Evolutionary conservation across 2,113 vertebrate species (phyloP).

Genomic region (Anser brachyrhynchus): DNA sequence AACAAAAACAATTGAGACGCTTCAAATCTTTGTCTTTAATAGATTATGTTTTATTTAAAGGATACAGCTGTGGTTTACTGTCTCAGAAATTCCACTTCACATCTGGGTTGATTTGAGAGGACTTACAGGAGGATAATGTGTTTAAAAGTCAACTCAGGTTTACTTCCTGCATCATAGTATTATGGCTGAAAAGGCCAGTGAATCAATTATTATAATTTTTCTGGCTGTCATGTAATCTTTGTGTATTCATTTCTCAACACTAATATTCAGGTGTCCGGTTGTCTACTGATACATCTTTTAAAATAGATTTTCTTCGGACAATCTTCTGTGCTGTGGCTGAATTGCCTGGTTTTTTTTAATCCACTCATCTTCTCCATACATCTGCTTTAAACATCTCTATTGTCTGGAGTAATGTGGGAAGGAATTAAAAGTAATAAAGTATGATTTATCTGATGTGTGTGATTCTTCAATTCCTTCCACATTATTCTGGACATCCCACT

Average conservation of each 20-base stretch:
- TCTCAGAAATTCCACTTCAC: neutral
- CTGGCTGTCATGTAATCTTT: neutral
- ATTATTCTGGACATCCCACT: slow-evolving; percentile 70
- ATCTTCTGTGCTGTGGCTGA: slow-evolving; percentile 45
- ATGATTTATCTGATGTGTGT: slow-evolving; percentile 17
- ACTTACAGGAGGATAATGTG: neutral
- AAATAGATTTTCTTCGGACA: slow-evolving; percentile 54
- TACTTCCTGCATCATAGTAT: neutral
- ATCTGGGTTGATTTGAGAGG: neutral
- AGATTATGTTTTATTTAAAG: neutral
- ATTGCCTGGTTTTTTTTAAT: neutral
- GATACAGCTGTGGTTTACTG: neutral
- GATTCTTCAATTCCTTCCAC: slow-evolving; percentile 66
- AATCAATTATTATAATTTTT: neutral
- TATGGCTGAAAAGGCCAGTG: neutral
- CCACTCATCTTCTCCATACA: slow-evolving; percentile 20
- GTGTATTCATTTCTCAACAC: slow-evolving; percentile 20
- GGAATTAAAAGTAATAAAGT: slow-evolving; percentile 51
- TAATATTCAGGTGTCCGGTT: neutral
- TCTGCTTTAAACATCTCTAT: slow-evolving; percentile 61
- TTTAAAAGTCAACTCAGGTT: neutral
- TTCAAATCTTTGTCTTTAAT: neutral
- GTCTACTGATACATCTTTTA: slow-evolving; percentile 35
- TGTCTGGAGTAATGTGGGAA: slow-evolving; percentile 75
- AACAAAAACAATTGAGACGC: neutral